A percentile compares a stretch with the other conserved stretches of the same genome.
Conservation (phyloP, 2,888 invertebrate genomes). For the Ceratothoa steindachneri region DNA sequence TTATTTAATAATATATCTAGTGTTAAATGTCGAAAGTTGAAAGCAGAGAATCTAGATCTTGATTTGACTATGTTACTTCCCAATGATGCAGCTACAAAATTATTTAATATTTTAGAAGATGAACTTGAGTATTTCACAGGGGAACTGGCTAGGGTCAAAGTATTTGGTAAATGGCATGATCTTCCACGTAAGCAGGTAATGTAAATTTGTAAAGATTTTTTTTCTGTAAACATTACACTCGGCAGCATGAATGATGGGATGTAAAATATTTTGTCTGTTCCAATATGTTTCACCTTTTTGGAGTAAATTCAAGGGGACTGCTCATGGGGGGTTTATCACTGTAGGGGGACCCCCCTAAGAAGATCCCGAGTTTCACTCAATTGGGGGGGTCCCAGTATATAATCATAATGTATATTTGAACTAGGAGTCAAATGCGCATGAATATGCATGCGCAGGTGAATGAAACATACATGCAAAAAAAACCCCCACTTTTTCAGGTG, state of each 20-base stretch:
- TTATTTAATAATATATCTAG: neutral
- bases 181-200: conserved; percentile 64
- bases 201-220: neutral
- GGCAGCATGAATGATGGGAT: no score
- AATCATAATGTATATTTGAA: conserved; percentile 2
- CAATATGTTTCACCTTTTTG: no score
- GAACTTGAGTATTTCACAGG: conserved; percentile 63
- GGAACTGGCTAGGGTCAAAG: conserved; percentile 62
- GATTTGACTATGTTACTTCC: conserved; percentile 28
- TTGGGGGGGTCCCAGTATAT: no score
- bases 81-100: neutral
- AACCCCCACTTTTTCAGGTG: no score
- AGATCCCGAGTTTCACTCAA: no score
- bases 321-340: no score
- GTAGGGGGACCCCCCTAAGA: no score
- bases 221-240: neutral
- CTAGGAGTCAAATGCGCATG: no score
- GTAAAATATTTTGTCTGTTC: no score
- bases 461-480: no score
- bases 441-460: no score
- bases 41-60: conserved; percentile 24
- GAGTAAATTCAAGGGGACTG: no score
- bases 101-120: conserved; percentile 59
- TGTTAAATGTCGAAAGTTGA: conserved; percentile 23
- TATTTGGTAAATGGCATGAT: conserved; percentile 65